These are phyloP conservation scores for Pica pica DNA, from an alignment of 2,113 vertebrate species.

Conservation along the genomic window DNA sequence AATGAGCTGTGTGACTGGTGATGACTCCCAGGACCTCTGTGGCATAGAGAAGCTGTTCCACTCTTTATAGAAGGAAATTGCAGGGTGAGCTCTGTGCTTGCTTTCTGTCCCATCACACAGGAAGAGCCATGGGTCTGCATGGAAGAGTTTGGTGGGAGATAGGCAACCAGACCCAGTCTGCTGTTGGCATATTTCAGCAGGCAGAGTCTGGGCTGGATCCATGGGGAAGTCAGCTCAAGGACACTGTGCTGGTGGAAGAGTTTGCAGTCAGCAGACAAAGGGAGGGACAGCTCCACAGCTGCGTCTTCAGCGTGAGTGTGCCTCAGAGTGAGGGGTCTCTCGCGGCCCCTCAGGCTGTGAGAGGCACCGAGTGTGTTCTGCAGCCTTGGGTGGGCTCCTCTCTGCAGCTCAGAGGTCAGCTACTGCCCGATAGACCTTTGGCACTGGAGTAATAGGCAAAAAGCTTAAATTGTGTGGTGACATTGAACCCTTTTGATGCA, in stretches of 20 bases:
- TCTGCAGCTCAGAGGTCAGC: background rate
- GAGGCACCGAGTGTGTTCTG: background rate
- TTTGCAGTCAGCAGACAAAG: background rate
- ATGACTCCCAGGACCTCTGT: background rate
- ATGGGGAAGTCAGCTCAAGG: background rate
- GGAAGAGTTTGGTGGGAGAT: background rate
- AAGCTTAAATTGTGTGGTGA: background rate
- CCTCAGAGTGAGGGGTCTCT: background rate
- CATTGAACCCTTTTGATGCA: background rate
- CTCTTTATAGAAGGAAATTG: background rate
- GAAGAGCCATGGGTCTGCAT: background rate
- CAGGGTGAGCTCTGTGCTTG: rapidly evolving
- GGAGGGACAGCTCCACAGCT: rapidly evolving
- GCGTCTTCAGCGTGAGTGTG: background rate
- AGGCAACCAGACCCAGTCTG: background rate
- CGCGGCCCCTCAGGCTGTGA: background rate
- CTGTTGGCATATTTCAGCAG: background rate
- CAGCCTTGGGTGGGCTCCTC: background rate
- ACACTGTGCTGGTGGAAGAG: background rate
- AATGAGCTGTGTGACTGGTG: background rate
- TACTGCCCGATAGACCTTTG: background rate
- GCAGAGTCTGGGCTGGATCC: background rate
- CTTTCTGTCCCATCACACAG: rapidly evolving
- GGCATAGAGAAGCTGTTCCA: background rate
- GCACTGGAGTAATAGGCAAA: background rate